Conservation (phyloP, 1,140 invertebrate species). For the Octopus sinensis region DNA sequence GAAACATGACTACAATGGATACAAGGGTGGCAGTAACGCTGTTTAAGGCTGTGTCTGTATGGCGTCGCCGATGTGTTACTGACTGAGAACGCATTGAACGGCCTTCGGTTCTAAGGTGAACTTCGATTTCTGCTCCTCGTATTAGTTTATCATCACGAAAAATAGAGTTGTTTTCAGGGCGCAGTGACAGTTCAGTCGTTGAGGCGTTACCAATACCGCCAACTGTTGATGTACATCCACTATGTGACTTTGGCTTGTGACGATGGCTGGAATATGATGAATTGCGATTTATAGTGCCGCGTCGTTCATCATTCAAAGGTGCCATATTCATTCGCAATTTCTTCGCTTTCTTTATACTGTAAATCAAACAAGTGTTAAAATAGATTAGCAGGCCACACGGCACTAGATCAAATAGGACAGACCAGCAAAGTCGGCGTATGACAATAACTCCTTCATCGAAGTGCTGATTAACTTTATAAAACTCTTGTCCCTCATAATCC, state of each 20-base stretch:
- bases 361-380: slow-evolving; percentile 51
- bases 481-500: slow-evolving; percentile 30
- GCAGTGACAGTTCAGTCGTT: background rate
- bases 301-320: slow-evolving; percentile 25
- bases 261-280: background rate
- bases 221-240: background rate
- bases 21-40: slow-evolving; percentile 54
- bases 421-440: slow-evolving; percentile 41
- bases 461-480: slow-evolving; percentile 27
- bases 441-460: slow-evolving; percentile 32
- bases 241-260: background rate
- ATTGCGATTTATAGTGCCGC: background rate
- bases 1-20: slow-evolving; percentile 51
- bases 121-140: background rate
- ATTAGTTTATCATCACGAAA: background rate
- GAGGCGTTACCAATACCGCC: background rate
- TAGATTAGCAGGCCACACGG: slow-evolving; percentile 48
- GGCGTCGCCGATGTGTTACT: slow-evolving; percentile 22
- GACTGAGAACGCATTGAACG: slow-evolving; percentile 4
- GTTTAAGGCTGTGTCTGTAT: slow-evolving; percentile 45
- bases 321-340: slow-evolving; percentile 42
- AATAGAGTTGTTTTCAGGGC: background rate
- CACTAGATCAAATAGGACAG: slow-evolving; percentile 46
- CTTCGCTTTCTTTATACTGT: slow-evolving; percentile 47
- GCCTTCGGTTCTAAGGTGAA: background rate